Evolutionary conservation across 1,140 invertebrate species (phyloP), one percentile per base, ranked within the genome.

Genomic region (Brachionus paranguensis): DNA sequence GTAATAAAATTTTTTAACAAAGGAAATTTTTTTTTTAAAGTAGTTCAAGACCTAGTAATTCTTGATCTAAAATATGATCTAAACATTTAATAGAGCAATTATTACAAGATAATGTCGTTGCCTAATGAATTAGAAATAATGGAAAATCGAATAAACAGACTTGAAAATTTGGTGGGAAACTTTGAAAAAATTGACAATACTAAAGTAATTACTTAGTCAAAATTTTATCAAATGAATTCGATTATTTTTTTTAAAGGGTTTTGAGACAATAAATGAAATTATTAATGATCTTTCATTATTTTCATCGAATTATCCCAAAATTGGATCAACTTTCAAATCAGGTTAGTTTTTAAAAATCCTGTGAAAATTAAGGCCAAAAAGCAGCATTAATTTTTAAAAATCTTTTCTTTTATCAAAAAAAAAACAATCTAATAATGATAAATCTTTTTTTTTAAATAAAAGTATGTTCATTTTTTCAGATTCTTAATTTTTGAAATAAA

Each of bases 81-180:
- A 17, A 10, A 20, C 20, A 45, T 27, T 10, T 37, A 43, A 11
- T 17, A 45, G 0, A 45, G 4, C 4, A 74, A 45, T 37, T 4
- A 65, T 20, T 65, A 6, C 2, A 37, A 11, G n/a, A 37, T 37
- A 72, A 72, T 72, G 68, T 37, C 33, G 4, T 47, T 24, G 2
- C 2, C 24, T 24, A 27, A 76, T 50, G 47, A 33, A 20, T 76
- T 76, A n/a, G 20, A 76, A 12, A 50, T 76, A 27, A 17, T 76
- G 3, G 72, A 76, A 50, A 37, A 76, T 76, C 72, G 45, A 27
- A 14, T 76, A 8, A 50, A 27, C 6, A 76, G 24, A 76, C 45
- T 76, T 29, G 72, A 76, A 76, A 76, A 50, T 29, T 29, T 76
- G 43, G 72, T 76, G 10, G 72, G 72, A 50, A 76, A 50, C 3